Base-by-base conservation (phyloP, 2,888 invertebrate species). In the Caenorhabditis drosophilae region DNA sequence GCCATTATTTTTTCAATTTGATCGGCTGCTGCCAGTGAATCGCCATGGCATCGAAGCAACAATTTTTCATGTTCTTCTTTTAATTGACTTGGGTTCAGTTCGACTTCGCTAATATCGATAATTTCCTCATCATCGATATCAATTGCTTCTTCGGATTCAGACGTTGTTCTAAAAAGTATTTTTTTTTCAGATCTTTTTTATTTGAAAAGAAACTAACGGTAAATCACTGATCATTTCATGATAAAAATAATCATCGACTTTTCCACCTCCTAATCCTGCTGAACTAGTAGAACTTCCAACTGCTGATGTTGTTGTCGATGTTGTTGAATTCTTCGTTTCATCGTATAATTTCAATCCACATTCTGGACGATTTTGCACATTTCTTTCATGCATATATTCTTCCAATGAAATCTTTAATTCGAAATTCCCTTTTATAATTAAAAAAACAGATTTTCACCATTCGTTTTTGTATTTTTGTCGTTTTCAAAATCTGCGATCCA, bases 191-290 rank as follows among this genome's bases (percentile, higher is more conserved):
- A n/a, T n/a, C n/a, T n/a, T n/a, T n/a, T n/a, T n/a, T n/a, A n/a
- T n/a, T n/a, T n/a, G n/a, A n/a, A n/a, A n/a, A n/a, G n/a, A 35
- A 34, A 34, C 48, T 49, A 12, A 38, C 49, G 49, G 49, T 38
- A 38, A 49, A 27, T 49, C 49, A 27, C 7, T 25, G 16, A 49
- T 16, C 15, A 49, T 7, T 40, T 49, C 49, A 23, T 20, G 26
- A 18, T 38, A 49, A 16, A 38, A 49, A 7, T 11, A 6, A 15
- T 49, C 49, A 26, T 49, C 18, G 9, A 9, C 22, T 9, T 48
- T 46, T 4, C 46, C 25, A 18, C 18, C 9, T n/a, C 27, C 46
- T 18, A 4, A 31, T 31, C 12, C 12, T 6, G 4, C 16, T 9
- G 7, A 20, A 18, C 6, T 18, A 11, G 40, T 18, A 20, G n/a